Base-by-base conservation (phyloP, 2,888 invertebrate genomes). In the Aricia artaxerxes region DNA sequence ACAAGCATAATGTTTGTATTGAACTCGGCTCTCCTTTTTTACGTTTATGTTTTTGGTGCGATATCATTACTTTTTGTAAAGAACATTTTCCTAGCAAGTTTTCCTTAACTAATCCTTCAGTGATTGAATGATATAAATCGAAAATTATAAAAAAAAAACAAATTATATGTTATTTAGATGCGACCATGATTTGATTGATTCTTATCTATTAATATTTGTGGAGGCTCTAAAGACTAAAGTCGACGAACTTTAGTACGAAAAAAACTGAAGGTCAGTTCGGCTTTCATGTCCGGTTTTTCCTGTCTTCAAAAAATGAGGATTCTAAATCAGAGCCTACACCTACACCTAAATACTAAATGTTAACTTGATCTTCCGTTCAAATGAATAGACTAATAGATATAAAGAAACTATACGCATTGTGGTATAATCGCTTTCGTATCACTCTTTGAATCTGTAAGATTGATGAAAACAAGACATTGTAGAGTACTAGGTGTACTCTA, bases 251-350 rank as follows among this genome's bases (percentile, higher is more conserved):
- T 35, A 69, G 13, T 13, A 5, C 1, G 69, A 69, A 69, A 69
- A 69, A 69, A 69, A 69, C 69, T 69, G 69, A 38, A 69, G 69
- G 69, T 38, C 69, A 69, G 35, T 35, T 69, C 69, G 69, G 64
- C 35, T 69, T 69, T 69, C 69, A 35, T 35, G 35, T 38, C 35
- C 69, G 16, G 69, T 69, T 69, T 69, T 69, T 69, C 69, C 13
- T 1, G 69, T 69, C 38, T 69, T 69, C 16, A 0, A 69, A 38
- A 69, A 69, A 69, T 35, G 31, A 64, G 31, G 31, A 69, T 35
- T 35, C 35, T 35, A 69, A 69, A 69, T 69, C 69, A 35, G 69
- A 24, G 24, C 31, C 69, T 35, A 35, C 13, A 69, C 35, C 35
- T 69, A 38, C 69, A 69, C 35, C 69, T 5, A 69, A 69, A 35